These are phyloP conservation scores for Geodia barretti DNA, from an alignment of 37 sponge, comb jelly and placozoan genomes.

Conservation along the genomic window DNA sequence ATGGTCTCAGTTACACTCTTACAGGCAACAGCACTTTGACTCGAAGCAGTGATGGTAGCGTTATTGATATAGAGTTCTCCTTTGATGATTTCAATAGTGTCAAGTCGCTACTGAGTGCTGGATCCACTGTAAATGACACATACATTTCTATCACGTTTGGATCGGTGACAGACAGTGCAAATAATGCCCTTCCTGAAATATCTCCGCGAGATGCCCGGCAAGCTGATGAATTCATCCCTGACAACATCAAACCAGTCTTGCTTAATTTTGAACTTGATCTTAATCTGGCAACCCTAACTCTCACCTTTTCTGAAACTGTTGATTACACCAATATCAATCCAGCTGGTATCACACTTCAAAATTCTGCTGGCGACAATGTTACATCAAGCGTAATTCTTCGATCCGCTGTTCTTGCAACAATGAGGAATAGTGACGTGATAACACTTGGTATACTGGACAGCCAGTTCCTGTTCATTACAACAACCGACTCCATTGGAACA, in stretches of 20 bases:
- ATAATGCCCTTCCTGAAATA: slow-evolving; percentile 53
- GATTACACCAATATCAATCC: slow-evolving; percentile 53
- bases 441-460: slow-evolving; percentile 63
- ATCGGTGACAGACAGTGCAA: slow-evolving; percentile 61
- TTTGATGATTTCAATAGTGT: slow-evolving; percentile 69
- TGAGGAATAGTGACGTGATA: slow-evolving; percentile 42
- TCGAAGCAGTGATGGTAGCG: slow-evolving; percentile 28
- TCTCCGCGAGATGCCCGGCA: slow-evolving; percentile 16
- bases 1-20: slow-evolving; percentile 66
- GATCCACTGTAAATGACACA: slow-evolving; percentile 64
- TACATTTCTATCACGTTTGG: slow-evolving; percentile 49
- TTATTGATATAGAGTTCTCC: slow-evolving; percentile 22
- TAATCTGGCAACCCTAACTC: slow-evolving; percentile 62
- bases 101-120: slow-evolving; percentile 63
- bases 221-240: slow-evolving; percentile 29
- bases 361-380: slow-evolving; percentile 34
- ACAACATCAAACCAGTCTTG: slow-evolving; percentile 47
- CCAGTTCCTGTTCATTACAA: slow-evolving; percentile 58
- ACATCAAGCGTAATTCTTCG: slow-evolving; percentile 30
- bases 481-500: slow-evolving; percentile 47
- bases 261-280: slow-evolving; percentile 56
- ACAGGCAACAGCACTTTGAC: slow-evolving; percentile 22
- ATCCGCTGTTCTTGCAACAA: slow-evolving; percentile 51
- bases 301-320: slow-evolving; percentile 77
- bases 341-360: slow-evolving; percentile 54